Base-by-base conservation (phyloP, 2,888 invertebrate genomes). In the Crematogaster levior region DNA sequence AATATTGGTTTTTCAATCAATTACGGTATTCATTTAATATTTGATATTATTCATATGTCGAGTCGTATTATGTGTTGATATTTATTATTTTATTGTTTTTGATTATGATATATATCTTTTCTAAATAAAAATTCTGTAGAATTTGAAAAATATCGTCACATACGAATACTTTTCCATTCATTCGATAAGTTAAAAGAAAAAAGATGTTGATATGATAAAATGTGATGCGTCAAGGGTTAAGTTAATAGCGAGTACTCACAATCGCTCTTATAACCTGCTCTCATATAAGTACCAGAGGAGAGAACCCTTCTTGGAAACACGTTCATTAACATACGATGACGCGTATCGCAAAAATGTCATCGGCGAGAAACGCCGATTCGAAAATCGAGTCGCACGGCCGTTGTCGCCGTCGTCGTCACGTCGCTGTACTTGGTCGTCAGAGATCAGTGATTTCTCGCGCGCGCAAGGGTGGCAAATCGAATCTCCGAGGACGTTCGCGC, bases 381-480 rank as follows among this genome's bases (percentile, higher is more conserved):
- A 65, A 53, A 75, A 75, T 75, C 75, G 75, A 79, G 30, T 56
- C 56, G 56, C 34, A 43, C 43, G 51, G 37, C 40, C 21, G 68
- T 68, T 18, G 53, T 43, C 53, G 40, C 30, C 53, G 51, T 10
- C n/a, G 72, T 72, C 66, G 68, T 66, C 51, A 40, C 77, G 53
- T 63, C 48, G 7, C 4, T 53, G 77, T 63, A 46, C 24, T n/a
- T 65, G 48, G 75, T 66, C 75, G 75, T 63, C 53, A 56, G 21
- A 43, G 77, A 79, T 79, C 77, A 79, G 77, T 79, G 77, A 79
- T 79, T 79, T 79, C 77, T 79, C 77, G 77, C 34, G 77, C 56
- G 70, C 66, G 77, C 68, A 70, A 68, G 70, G 77, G 56, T 79
- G 77, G 80, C 79, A 82, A 81, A 87, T 83, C 86, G 68, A 83